phyloP scores from a whole-genome alignment of 1,140 invertebrate species.

The Macrocentrus cingulum region DNA sequence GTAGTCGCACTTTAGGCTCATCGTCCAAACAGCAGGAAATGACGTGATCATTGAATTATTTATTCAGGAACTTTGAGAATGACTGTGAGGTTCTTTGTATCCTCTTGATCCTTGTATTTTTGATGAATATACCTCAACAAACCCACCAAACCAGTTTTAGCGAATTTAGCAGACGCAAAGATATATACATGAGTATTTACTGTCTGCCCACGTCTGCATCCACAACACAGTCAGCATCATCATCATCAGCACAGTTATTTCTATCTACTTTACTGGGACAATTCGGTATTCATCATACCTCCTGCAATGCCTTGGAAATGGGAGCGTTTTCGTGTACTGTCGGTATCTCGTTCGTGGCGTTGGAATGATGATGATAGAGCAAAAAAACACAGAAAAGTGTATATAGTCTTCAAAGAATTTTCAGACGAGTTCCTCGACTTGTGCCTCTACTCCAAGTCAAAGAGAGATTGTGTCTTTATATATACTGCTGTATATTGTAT shows the following conservation, averaged over 20 bases:
- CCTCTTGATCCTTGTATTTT: not conserved
- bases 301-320: not conserved
- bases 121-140: no score
- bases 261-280: not conserved
- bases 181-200: not conserved
- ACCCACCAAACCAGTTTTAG: not conserved
- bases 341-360: not conserved
- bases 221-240: not conserved
- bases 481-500: not conserved
- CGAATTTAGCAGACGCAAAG: not conserved
- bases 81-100: not conserved
- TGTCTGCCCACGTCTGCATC: not conserved
- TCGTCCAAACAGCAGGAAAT: not conserved
- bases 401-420: constrained; percentile 9
- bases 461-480: not conserved
- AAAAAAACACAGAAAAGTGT: not conserved
- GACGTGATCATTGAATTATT: not conserved
- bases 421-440: constrained; percentile 24
- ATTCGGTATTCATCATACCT: no score
- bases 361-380: not conserved
- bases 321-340: not conserved
- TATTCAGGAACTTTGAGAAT: not conserved
- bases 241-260: not conserved
- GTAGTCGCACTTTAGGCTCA: not conserved
- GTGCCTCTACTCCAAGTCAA: no score